Base-by-base conservation (phyloP, 2,888 invertebrate species). In the Platypus cylindrus region DNA sequence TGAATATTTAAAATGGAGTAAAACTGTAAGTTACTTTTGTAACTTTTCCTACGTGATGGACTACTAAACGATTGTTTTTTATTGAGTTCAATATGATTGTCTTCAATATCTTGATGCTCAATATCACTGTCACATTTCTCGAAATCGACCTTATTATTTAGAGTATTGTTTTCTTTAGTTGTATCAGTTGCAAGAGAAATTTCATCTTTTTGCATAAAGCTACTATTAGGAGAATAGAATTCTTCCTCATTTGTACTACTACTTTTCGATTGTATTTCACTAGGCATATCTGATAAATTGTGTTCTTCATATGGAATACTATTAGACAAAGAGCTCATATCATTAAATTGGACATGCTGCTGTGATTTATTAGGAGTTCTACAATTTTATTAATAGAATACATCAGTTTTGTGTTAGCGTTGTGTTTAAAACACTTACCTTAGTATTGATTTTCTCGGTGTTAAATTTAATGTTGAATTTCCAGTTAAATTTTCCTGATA, bases 11-110 rank as follows among this genome's bases (percentile, higher is more conserved):
- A 5, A 5, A 8, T 16, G 15, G 12, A 14, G 8, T 20, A 17
- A 24, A 23, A 47, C 48, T n/a, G n/a, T n/a, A n/a, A n/a, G n/a
- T 46, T 39, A 54, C 55, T 46, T 45, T 49, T 55, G 34, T 54
- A 55, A 42, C 54, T 55, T 39, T 43, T 48, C 38, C 56, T 47
- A 9, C 48, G 46, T 32, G 37, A 51, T 3, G 54, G 54, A 20
- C 54, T 50, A 32, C 44, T 40, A 17, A 33, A 43, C 9, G 17
- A n/a, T n/a, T n/a, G n/a, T n/a, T n/a, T n/a, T n/a, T n/a, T n/a
- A n/a, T n/a, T n/a, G n/a, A n/a, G n/a, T n/a, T n/a, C n/a, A n/a
- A n/a, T n/a, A n/a, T n/a, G n/a, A n/a, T n/a, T n/a, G n/a, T n/a
- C n/a, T n/a, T n/a, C n/a, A n/a, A n/a, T n/a, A n/a, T n/a, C n/a